Base-by-base conservation (phyloP, 2,797 vertebrate genomes). In the Phylloscopus collybita region DNA sequence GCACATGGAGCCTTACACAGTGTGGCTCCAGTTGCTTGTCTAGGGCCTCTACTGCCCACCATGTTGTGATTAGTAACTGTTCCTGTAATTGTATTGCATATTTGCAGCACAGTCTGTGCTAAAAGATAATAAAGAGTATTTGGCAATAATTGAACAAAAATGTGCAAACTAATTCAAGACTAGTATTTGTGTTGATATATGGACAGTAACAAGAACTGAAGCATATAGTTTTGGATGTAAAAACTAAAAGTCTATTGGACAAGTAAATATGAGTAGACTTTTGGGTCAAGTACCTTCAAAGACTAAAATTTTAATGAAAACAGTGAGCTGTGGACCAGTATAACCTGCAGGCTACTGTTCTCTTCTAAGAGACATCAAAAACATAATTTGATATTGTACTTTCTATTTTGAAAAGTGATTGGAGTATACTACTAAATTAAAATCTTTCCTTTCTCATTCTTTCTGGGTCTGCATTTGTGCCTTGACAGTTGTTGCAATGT, bases 81-180 rank as follows among this genome's bases (percentile, higher is more conserved):
- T 89, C 40, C 21, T 80, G 32, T 76, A 81, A 34, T 13, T 78
- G 19, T 61, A 49, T 59, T 69, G 57, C 44, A 11, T 96, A 60
- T 85, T 96, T 96, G 71, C 70, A 25, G 40, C 13, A 10, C 27
- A 72, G 30, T 81, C 70, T 95, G 49, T 88, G 53, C 90, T 67
- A 87, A 81, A 92, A 75, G 67, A 96, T 94, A 95, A 83, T 81
- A 79, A 90, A 51, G 72, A 88, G 60, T 95, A 90, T 86, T 94
- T 83, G 50, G 27, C 71, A 67, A 54, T 67, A 92, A 72, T 90
- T 82, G 57, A 79, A 79, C 30, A 86, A 75, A 72, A 96, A 88
- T 67, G 30, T 92, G 60, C 67, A 92, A 62, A 91, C 51, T 96
- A 92, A 91, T 51, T 88, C 62, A 87, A 73, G n/a, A 81, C 57